Evolutionary conservation across 2,113 vertebrate species (phyloP).

Genomic region (Merops nubicus): DNA sequence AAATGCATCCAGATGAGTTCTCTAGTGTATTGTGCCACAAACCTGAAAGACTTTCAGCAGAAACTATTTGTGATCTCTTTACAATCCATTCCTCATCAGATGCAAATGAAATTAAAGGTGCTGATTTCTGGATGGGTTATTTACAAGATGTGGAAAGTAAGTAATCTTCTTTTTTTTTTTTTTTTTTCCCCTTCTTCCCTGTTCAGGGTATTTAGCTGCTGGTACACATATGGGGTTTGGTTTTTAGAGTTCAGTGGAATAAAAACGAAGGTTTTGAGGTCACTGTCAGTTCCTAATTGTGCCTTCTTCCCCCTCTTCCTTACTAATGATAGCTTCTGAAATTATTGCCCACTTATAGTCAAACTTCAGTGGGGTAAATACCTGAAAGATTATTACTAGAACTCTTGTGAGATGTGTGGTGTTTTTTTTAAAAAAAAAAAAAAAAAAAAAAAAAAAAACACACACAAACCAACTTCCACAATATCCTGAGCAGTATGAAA

Average conservation of each 20-base stretch:
- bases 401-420: neutral
- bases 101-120: slow-evolving; percentile 40
- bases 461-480: neutral
- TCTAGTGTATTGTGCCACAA: slow-evolving; percentile 81
- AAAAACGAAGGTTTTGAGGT: neutral
- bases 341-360: neutral
- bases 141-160: slow-evolving; percentile 88
- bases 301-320: neutral
- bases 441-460: neutral
- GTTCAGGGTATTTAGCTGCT: neutral
- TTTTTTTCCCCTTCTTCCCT: neutral
- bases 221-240: neutral
- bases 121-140: slow-evolving; percentile 86
- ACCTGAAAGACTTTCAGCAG: slow-evolving; percentile 77
- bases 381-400: neutral
- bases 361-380: neutral
- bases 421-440: neutral
- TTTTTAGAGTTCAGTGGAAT: neutral
- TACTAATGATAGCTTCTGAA: neutral
- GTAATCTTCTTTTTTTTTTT: neutral
- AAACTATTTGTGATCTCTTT: slow-evolving; percentile 80
- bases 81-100: slow-evolving; percentile 70
- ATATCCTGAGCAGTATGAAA: neutral
- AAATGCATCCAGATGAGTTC: slow-evolving; percentile 83
- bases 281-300: neutral